Evolutionary conservation across 2,113 vertebrate genomes (phyloP), one percentile per base, ranked within the genome.

Genomic region (Ameiurus melas): DNA sequence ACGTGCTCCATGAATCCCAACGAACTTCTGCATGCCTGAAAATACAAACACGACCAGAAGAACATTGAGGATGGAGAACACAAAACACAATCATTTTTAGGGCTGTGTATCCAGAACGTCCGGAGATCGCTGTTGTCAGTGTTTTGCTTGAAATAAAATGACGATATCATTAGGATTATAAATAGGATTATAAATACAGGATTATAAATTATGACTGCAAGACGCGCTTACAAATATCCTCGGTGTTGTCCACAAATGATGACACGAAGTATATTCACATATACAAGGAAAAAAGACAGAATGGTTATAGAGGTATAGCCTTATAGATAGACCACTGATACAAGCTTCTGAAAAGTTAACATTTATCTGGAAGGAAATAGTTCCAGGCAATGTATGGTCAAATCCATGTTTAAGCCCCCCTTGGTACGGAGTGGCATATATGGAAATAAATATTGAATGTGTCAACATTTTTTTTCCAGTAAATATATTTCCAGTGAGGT

Each of bases 21-120:
- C 85, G 95, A 92, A 86, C 90, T 93, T 83, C 92, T 91, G 86
- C 92, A 86, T n/a, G 91, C 94, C 96, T 96, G 93, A 33, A 83
- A 60, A 86, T 57, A 71, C 64, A 90, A 13, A 58, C 55, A n/a
- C 17, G 13, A 51, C 5, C 83, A 84, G 14, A 83, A 33, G 66
- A 17, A 71, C 53, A 43, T 10, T 33, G 12, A 58, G 79, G 30
- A n/a, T 8, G 14, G 20, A 77, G 20, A 22, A 16, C 75, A 58
- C 8, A 57, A 80, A 79, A n/a, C 4, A 2, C 22, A 75, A 75
- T 43, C 9, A 33, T 75, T 75, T 39, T 39, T 43, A 78, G 14
- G 39, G 75, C 68, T 33, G 16, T 19, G 71, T 75, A 39, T 22
- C 36, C 27, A 30, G 30, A 27, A 27, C 22, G 20, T 39, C 0